phyloP scores from a whole-genome alignment of 1,140 invertebrate genomes.

The Leucophenga varia region DNA sequence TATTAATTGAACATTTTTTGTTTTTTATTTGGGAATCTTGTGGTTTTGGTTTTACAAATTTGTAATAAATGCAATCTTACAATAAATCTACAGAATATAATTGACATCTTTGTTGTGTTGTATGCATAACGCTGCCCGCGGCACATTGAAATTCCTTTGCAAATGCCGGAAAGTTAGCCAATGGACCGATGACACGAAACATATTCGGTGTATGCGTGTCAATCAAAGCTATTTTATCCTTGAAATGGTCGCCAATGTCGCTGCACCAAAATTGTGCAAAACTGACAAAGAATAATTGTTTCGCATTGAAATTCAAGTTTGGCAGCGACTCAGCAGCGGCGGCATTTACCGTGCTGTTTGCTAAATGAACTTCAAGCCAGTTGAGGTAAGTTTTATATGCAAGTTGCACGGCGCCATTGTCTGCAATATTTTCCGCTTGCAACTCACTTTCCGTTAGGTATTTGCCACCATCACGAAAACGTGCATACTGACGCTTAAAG shows the following conservation, averaged over 20 bases:
- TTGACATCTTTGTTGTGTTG: slow-evolving; percentile 59
- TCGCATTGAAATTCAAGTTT: slow-evolving; percentile 57
- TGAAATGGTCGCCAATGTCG: slow-evolving; percentile 31
- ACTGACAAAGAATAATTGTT: slow-evolving; percentile 73
- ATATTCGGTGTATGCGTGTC: slow-evolving; percentile 27
- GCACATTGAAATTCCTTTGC: slow-evolving; percentile 25
- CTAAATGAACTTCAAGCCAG: slow-evolving; percentile 29
- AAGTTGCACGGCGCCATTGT: slow-evolving; percentile 64
- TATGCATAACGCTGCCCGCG: slow-evolving; percentile 63
- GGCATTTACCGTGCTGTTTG: slow-evolving; percentile 6
- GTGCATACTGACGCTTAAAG: slow-evolving; percentile 40
- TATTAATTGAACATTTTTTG: too few relatives aligned
- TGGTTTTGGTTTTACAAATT: too few relatives aligned
- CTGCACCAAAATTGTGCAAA: slow-evolving; percentile 62
- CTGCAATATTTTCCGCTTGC: slow-evolving; percentile 74
- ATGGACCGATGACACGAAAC: slow-evolving; percentile 31
- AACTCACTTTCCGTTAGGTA: slow-evolving; percentile 67
- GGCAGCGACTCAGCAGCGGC: slow-evolving; percentile 56
- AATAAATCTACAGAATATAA: slow-evolving; percentile 19
- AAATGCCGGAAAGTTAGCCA: slow-evolving; percentile 34
- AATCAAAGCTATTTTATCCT: slow-evolving; percentile 45
- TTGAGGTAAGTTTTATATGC: slow-evolving; percentile 61
- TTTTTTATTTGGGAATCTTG: too few relatives aligned
- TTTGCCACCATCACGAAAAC: slow-evolving; percentile 24
- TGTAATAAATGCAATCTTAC: too few relatives aligned